phyloP scores from a whole-genome alignment of 2,888 invertebrate species.

The Coelogynopora nodosa region DNA sequence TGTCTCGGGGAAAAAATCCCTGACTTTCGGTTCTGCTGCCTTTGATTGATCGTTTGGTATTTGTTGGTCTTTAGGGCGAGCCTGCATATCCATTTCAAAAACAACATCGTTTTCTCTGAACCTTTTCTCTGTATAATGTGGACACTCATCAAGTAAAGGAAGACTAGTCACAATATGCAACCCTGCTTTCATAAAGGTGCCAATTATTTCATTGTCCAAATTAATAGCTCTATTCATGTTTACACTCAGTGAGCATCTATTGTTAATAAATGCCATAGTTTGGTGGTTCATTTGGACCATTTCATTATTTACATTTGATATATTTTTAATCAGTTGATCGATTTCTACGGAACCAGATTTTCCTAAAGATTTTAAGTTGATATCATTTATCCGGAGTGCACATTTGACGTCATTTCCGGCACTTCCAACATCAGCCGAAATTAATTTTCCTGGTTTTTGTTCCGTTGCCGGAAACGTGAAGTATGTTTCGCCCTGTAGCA shows the following conservation, averaged over 20 bases:
- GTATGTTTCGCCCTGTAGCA: background rate
- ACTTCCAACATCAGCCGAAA: background rate
- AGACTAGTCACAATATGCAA: background rate
- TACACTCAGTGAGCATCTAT: background rate
- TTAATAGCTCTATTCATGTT: too few relatives aligned
- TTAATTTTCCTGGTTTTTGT: background rate
- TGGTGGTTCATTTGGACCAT: background rate
- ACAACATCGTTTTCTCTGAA: too few relatives aligned
- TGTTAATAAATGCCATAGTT: background rate
- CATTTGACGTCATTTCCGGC: background rate
- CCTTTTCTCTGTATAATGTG: too few relatives aligned
- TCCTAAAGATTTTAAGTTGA: background rate
- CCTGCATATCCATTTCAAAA: too few relatives aligned
- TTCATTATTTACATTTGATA: background rate
- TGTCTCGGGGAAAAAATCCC: slow-evolving; percentile 32
- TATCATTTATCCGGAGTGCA: background rate
- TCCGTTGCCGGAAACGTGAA: background rate
- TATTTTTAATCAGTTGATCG: background rate
- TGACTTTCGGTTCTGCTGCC: background rate
- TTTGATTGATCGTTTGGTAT: too few relatives aligned
- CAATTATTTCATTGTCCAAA: background rate
- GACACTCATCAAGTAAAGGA: background rate
- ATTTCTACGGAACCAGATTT: background rate
- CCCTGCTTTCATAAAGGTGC: background rate
- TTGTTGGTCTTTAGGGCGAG: too few relatives aligned